Base-by-base conservation (phyloP, 2,888 invertebrate species). In the Elmis aenea region DNA sequence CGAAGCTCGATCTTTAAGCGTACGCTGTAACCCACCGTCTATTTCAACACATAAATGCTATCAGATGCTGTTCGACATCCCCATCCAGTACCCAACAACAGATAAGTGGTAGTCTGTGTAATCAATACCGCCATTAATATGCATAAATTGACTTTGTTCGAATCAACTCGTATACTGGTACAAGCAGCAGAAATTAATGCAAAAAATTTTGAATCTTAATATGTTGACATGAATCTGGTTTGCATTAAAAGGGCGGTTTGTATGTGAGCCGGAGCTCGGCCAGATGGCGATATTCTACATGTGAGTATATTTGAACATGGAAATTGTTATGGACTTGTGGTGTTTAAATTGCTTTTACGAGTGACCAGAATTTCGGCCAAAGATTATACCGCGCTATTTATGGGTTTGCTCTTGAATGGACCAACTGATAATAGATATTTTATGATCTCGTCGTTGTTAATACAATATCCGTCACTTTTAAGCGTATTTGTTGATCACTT, bases 311-410 rank as follows among this genome's bases (percentile, higher is more conserved):
- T 53, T 53, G 52, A 44, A 51, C 51, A 51, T 47, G 51, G 47
- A 51, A 48, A 51, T 53, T 38, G 48, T 46, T 46, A 48, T 48
- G 49, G 45, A 42, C 43, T 43, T 43, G 43, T 44, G 36, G 43
- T 51, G 49, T 51, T 51, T 51, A 48, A 46, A 50, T 48, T 42
- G 46, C 47, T 42, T 42, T 45, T 48, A 41, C 42, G 42, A 45
- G 48, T 57, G 57, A 59, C 55, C 58, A 54, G 57, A 58, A 58
- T 58, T 54, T 55, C 58, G 57, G 58, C 57, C 52, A 45, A 60
- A 60, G 60, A 61, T 62, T 61, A 61, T 51, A 48, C 46, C 45
- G 51, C 39, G 48, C 42, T 59, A 61, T 61, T 61, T 61, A 61
- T 61, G 42, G 48, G 56, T 59, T 59, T 59, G 55, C 53, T 46